These are phyloP conservation scores for Dinoponera quadriceps DNA, from an alignment of 1,140 invertebrate species.

Conservation along the genomic window DNA sequence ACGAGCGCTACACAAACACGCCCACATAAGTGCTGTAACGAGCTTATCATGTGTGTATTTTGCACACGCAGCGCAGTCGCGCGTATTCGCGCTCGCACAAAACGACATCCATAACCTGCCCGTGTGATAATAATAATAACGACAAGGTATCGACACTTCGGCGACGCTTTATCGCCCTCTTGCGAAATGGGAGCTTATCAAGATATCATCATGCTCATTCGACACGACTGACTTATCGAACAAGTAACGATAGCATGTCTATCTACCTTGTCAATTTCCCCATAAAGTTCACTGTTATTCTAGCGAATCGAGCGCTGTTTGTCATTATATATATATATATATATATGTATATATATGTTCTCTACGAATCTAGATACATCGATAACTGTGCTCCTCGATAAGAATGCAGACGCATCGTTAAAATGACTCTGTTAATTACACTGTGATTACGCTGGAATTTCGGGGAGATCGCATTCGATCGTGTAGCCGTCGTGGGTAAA, in stretches of 20 bases:
- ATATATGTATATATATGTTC: background rate
- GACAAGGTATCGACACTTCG: constrained; percentile 35
- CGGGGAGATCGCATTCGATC: background rate
- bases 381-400: background rate
- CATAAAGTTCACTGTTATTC: background rate
- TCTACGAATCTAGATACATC: background rate
- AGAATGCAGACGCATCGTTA: background rate
- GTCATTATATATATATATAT: background rate
- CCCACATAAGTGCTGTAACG: background rate
- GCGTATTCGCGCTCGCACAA: background rate
- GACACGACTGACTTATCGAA: constrained; percentile 66
- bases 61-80: background rate
- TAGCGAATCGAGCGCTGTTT: background rate
- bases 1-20: background rate
- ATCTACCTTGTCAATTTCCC: background rate
- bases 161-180: constrained; percentile 59
- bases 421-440: constrained; percentile 11
- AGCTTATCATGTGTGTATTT: background rate
- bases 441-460: background rate
- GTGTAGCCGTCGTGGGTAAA: constrained; percentile 13
- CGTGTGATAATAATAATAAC: constrained; percentile 13
- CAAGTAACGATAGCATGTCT: constrained; percentile 2
- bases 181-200: constrained; percentile 65
- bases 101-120: constrained; percentile 11
- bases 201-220: constrained; percentile 59